Evolutionary conservation across 37 sponge, comb jelly and placozoan genomes (phyloP).

Genomic region (Aplysina aerophoba): DNA sequence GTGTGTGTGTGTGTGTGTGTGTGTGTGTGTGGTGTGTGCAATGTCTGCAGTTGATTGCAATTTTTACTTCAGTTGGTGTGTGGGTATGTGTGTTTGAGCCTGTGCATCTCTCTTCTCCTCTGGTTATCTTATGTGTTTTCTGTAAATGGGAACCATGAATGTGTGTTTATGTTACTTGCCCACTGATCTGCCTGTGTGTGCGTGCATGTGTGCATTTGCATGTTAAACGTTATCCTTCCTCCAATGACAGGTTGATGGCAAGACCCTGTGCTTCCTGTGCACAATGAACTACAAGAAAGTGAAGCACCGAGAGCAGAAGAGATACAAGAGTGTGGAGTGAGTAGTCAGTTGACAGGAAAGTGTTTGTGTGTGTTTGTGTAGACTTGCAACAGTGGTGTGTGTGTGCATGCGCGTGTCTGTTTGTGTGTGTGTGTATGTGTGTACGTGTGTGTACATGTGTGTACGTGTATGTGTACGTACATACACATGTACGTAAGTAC

Average conservation of each 20-base stretch:
- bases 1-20: constrained; percentile 1
- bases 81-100: neutral
- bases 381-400: neutral
- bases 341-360: neutral
- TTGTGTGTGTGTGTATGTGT: constrained; percentile 33
- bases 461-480: constrained; percentile 1
- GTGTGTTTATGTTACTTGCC: too few relatives aligned
- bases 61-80: neutral
- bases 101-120: too few relatives aligned
- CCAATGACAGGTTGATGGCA: constrained; percentile 69
- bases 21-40: too few relatives aligned
- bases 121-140: too few relatives aligned
- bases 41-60: neutral
- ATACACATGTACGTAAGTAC: neutral
- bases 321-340: neutral
- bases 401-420: constrained; percentile 24
- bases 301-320: constrained; percentile 56
- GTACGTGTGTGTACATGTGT: constrained; percentile 16
- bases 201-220: too few relatives aligned
- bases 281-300: constrained; percentile 85
- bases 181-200: too few relatives aligned
- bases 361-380: neutral
- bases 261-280: constrained; percentile 78
- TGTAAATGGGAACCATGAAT: too few relatives aligned
- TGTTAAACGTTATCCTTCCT: too few relatives aligned